Base-by-base conservation (phyloP, 2,113 vertebrate genomes). In the Diglossa brunneiventris region DNA sequence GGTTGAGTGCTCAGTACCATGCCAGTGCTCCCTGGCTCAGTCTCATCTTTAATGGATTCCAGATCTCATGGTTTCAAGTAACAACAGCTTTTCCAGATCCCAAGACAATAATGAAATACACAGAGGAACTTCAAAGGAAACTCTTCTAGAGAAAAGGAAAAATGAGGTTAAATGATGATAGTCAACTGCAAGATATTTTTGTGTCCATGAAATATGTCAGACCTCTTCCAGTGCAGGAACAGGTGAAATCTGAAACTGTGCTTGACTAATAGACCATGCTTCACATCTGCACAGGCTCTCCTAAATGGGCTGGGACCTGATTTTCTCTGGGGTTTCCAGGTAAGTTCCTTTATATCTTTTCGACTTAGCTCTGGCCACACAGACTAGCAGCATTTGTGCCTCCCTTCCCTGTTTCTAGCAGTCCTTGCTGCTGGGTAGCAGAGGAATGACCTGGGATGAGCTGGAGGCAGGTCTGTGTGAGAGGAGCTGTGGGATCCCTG, bases 121-220 rank as follows among this genome's bases (percentile, higher is more conserved):
- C 87, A 95, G 90, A 96, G 33, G 52, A 95, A 97, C 95, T 97
- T 97, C 97, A 98, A 97, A 98, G 91, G 52, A 94, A 69, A 63
- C 61, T 83, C 33, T 26, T 91, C 46, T 81, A 70, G 76, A 90
- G n/a, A n/a, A n/a, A 81, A 88, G 89, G 63, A 96, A 94, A 96
- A 94, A 96, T 8, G 46, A 87, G 70, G 39, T 94, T 89, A 87
- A 91, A 95, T 90, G 78, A 92, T 95, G 83, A 82, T 95, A 90
- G 91, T 96, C 68, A 49, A 89, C 69, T 87, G 61, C 49, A 68
- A 78, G 87, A 67, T 95, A 81, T 93, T 97, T 97, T 96, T 96
- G 59, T 95, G 78, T 95, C 50, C 53, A 62, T 94, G 41, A 94
- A 86, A 92, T 79, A 89, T 73, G 37, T 93, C 64, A 91, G 30